phyloP scores from a whole-genome alignment of 2,113 vertebrate genomes.

The Corydoras sp. region DNA sequence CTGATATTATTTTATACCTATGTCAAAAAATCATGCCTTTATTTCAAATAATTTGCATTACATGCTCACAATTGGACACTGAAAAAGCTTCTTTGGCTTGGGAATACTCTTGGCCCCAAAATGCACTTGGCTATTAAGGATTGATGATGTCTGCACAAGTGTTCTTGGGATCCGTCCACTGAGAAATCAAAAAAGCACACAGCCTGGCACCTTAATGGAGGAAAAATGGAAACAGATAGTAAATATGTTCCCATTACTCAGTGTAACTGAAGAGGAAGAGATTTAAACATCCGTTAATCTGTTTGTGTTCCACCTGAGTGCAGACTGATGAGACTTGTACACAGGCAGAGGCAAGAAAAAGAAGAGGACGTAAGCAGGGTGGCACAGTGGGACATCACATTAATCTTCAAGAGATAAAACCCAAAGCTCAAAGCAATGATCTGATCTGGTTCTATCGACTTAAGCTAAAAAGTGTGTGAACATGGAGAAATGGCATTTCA shows the following conservation, averaged over 20 bases:
- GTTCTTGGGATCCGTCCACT: conserved; percentile 24
- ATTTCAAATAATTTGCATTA: background rate
- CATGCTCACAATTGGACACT: background rate
- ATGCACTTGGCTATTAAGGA: conserved; percentile 24
- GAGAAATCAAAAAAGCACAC: conserved; percentile 25
- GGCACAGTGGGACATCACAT: background rate
- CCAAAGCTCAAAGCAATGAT: conserved; percentile 5
- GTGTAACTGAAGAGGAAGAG: conserved; percentile 26
- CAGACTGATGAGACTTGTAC: conserved; percentile 23
- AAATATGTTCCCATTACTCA: conserved; percentile 19
- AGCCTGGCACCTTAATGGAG: conserved; percentile 35
- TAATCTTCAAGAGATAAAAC: conserved; percentile 15
- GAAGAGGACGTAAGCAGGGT: background rate
- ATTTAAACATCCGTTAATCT: conserved; percentile 37
- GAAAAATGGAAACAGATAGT: conserved; percentile 44
- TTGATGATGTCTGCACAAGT: conserved; percentile 21
- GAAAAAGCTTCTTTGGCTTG: background rate
- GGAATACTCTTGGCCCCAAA: background rate
- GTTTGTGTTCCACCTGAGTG: conserved; percentile 40
- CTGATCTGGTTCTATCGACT: conserved; percentile 1
- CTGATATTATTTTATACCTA: too few species aligned
- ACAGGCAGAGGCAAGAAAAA: background rate
- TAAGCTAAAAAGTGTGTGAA: conserved; percentile 4
- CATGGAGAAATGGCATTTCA: conserved; percentile 6
- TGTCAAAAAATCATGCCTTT: too few species aligned